Base-by-base conservation (phyloP, 2,113 vertebrate genomes). In the Stegastes partitus region DNA sequence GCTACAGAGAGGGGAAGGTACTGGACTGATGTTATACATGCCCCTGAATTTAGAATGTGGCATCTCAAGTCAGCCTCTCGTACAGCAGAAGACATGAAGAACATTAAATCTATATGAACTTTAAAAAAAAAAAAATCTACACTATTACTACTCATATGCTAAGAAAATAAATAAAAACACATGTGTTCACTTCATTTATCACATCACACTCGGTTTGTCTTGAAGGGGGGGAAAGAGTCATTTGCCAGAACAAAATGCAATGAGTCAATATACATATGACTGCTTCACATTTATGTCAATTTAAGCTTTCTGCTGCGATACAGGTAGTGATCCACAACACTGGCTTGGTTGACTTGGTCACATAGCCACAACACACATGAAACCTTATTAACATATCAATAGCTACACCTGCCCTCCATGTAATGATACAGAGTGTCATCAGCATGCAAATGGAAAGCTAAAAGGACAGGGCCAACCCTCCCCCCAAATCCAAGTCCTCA, bases 321-420 rank as follows among this genome's bases (percentile, higher is more conserved):
- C 15, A 65, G 62, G 57, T 55, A 51, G 1, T 39, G 19, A 72
- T 42, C 23, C 37, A 68, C 25, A 51, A 67, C 37, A 34, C 34
- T 45, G 22, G 45, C 57, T 73, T 39, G 16, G 69, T 23, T 63
- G 74, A 83, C 82, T 73, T 56, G 44, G 68, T 76, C 70, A 89
- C 70, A 76, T 55, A 66, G 49, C 47, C 80, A 90, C 68, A 81
- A 83, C 63, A 82, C 80, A 70, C 49, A 70, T 54, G 31, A 64
- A 70, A 57, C 51, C 26, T 12, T 45, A 87, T 90, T 90, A 83
- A 80, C 88, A 92, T 92, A 85, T 90, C 82, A 90, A 91, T 83
- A 79, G 84, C 78, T 84, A 87, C 89, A 91, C 82, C 89, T 91
- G 91, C 86, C 84, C 74, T 77, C 61, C 26, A 61, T 86, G 72